phyloP scores from a whole-genome alignment of 2,888 invertebrate genomes.

The Strigamia transsilvanica region DNA sequence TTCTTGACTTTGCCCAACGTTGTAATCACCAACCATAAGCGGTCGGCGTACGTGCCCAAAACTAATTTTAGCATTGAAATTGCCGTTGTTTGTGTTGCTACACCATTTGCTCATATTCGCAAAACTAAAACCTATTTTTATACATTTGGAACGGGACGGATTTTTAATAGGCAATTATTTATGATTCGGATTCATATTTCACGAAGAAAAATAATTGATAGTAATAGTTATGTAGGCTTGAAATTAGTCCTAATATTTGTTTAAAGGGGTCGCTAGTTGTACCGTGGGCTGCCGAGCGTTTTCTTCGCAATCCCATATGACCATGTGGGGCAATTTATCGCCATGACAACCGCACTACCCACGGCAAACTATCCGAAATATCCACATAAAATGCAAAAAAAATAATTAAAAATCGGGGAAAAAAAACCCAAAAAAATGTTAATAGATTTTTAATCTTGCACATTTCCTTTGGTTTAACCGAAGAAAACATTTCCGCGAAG shows the following conservation, averaged over 20 bases:
- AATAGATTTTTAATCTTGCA: not conserved
- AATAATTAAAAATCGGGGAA: not conserved
- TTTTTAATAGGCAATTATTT: too few relatives aligned
- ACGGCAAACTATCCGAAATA: not conserved
- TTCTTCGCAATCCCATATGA: not conserved
- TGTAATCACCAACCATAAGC: not conserved
- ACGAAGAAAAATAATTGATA: too few relatives aligned
- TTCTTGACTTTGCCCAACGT: not conserved
- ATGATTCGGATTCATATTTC: too few relatives aligned
- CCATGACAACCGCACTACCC: not conserved
- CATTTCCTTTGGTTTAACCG: not conserved
- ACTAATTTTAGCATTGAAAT: conserved; percentile 7
- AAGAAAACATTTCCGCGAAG: conserved; percentile 41
- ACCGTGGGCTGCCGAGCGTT: not conserved
- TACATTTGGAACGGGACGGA: not conserved
- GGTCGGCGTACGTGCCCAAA: not conserved
- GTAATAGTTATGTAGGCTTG: too few relatives aligned
- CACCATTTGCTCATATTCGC: too few relatives aligned
- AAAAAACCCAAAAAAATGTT: not conserved
- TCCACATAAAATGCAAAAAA: not conserved
- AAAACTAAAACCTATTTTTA: not conserved
- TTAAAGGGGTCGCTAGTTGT: not conserved
- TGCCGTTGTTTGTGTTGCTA: not conserved
- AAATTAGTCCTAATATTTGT: conserved; percentile 4
- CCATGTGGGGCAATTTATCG: not conserved